These are phyloP conservation scores for Cyclura pinguis DNA, from an alignment of 2,797 vertebrate genomes.

Conservation along the genomic window DNA sequence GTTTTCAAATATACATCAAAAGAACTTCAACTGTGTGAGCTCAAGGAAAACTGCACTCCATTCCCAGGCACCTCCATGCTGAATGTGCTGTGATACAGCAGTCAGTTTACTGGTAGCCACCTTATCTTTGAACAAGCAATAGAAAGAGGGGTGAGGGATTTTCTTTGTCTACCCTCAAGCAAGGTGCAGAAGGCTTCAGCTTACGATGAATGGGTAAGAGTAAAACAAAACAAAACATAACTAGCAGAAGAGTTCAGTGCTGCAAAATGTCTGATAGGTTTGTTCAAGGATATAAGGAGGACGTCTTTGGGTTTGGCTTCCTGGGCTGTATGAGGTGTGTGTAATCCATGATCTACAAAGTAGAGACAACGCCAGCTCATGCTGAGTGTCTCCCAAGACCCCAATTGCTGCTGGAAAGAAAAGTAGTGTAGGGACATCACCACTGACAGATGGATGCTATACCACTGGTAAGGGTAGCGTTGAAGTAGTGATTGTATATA, in stretches of 20 bases:
- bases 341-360: too few species aligned
- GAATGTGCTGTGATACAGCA: background rate
- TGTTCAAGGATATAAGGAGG: background rate
- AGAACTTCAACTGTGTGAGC: background rate
- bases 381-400: too few species aligned
- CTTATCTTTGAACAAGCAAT: background rate
- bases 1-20: constrained; percentile 33
- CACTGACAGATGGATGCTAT: too few species aligned
- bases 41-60: background rate
- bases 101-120: background rate
- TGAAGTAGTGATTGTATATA: too few species aligned
- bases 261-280: background rate
- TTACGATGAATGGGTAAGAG: too few species aligned
- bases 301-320: background rate
- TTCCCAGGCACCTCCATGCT: background rate
- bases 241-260: background rate
- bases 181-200: too few species aligned
- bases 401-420: too few species aligned
- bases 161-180: too few species aligned
- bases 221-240: background rate
- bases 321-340: background rate
- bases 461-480: too few species aligned
- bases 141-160: background rate
- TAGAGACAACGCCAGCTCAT: too few species aligned
- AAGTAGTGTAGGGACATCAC: too few species aligned